A percentile compares a stretch with the other conserved stretches of the same genome.
Conservation (phyloP, 2,113 vertebrate species). For the Cyprinodon brontotheroides region DNA sequence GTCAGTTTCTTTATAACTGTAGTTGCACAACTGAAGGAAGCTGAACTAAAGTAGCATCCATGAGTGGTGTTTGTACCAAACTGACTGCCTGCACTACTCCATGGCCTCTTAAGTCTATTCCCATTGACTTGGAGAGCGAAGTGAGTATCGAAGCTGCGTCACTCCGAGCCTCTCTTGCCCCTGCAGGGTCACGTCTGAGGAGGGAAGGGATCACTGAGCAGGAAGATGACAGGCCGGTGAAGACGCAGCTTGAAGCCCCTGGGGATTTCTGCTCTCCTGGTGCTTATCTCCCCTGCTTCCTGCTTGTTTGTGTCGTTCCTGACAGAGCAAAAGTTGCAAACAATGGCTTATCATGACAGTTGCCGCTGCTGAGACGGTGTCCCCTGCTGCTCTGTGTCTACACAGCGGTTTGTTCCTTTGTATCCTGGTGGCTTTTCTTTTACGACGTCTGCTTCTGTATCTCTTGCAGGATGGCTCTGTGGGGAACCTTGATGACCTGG, state of each 20-base stretch:
- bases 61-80: conserved; percentile 14
- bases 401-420: conserved; percentile 7
- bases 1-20: conserved; percentile 5
- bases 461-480: conserved; percentile 89
- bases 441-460: conserved; percentile 9
- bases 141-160: conserved; percentile 55
- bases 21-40: conserved; percentile 70
- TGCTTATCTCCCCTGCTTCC: conserved; percentile 52
- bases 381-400: conserved; percentile 19
- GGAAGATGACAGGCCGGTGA: conserved; percentile 30
- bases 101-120: conserved; percentile 40
- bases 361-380: conserved; percentile 24
- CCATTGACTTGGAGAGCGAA: conserved; percentile 1
- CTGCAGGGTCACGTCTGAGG: conserved; percentile 14
- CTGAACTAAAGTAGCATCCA: conserved; percentile 1
- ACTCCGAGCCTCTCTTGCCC: conserved; percentile 41
- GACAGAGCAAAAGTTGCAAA: conserved; percentile 17
- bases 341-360: conserved; percentile 40
- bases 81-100: conserved; percentile 35
- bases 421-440: not conserved
- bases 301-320: conserved; percentile 30
- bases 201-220: conserved; percentile 31
- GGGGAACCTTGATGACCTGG: conserved; percentile 93
- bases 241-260: conserved; percentile 35
- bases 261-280: conserved; percentile 21